Base-by-base conservation (phyloP, 2,888 invertebrate species). In the Chloroclysta siterata region DNA sequence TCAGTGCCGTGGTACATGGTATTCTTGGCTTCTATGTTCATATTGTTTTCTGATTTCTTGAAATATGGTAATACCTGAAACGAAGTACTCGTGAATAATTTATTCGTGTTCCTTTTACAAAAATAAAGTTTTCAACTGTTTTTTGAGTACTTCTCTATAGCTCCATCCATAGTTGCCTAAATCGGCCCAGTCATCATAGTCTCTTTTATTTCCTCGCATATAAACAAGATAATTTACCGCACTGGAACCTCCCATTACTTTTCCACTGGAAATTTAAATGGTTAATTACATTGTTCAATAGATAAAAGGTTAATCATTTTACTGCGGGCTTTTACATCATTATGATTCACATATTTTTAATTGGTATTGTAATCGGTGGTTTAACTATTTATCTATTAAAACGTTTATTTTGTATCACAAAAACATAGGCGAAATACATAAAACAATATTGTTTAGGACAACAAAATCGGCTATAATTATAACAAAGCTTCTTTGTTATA, bases 171-270 rank as follows among this genome's bases (percentile, higher is more conserved):
- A 74, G 74, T 95, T 95, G 42, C 95, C 96, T 66, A 93, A 80
- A 13, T 85, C 84, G 5, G 94, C 94, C 96, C 96, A 96, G 63
- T 93, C 90, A 74, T 95, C 94, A 77, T 95, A 96, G 79, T 96
- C 95, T 42, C 87, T 80, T 60, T 91, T 94, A 75, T 94, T 94
- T 44, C 95, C 95, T 81, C 95, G 82, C 79, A 94, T 94, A 78
- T 95, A 95, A 36, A 94, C 94, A 88, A 96, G 91, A 82, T 94
- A 95, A 82, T 96, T 96, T 50, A 95, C 92, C 46, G 94, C 87
- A 70, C 95, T 95, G 2, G 94, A 94, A 3, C 96, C 96, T 14
- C 96, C 96, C 93, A 96, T 94, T 2, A 95, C 95, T 78, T 94
- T 94, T 4, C 95, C 95, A 60, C 94, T 93, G 89, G 33, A 84